Evolutionary conservation across 2,888 invertebrate species (phyloP), one percentile per base, ranked within the genome.

Genomic region (Stenichneumon culpator): DNA sequence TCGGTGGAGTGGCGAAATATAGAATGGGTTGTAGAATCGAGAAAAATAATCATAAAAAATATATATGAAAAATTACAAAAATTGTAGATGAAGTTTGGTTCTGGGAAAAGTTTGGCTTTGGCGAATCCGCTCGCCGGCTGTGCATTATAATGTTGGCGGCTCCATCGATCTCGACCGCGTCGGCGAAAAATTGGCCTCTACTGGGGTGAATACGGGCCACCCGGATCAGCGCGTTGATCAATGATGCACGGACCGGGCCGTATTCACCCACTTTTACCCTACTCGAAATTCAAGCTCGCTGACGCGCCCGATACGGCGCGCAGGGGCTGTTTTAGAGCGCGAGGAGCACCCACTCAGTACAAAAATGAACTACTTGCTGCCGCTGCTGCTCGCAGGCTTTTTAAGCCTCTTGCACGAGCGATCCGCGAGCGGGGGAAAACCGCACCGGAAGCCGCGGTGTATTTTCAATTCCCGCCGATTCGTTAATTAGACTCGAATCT

Each of bases 391-490:
- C 50, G 16, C 6, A 14, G 19, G 22, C 5, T 11, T 14, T 3
- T 11, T 54, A 32, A 54, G 36, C 25, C 60, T 63, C 60, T 16
- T 28, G 6, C 32, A 16, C 32, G 16, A 28, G 4, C 22, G 28
- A 5, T 16, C 6, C 60, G 6, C 14, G 5, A 16, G 60, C n/a
- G 25, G 28, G 28, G 5, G 60, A 63, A 28, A 60, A 60, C 28
- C 14, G 57, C 22, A 28, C 25, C 11, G 22, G 57, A 3, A 11
- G 14, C 1, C 25, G 19, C 54, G 14, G 44, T 5, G 25, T 60
- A 25, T 78, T 78, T 60, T 69, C 32, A 25, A 69, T 47, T 78
- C 57, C 14, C 57, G 60, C 57, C 78, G 44, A 78, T 60, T 78
- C 68, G 60, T 69, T 78, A 69, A 69, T 78, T 78, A 69, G 28